A percentile compares a stretch with the other conserved stretches of the same genome.
Conservation (phyloP, 2,888 invertebrate species). For the Rhyacophila evoluta region DNA sequence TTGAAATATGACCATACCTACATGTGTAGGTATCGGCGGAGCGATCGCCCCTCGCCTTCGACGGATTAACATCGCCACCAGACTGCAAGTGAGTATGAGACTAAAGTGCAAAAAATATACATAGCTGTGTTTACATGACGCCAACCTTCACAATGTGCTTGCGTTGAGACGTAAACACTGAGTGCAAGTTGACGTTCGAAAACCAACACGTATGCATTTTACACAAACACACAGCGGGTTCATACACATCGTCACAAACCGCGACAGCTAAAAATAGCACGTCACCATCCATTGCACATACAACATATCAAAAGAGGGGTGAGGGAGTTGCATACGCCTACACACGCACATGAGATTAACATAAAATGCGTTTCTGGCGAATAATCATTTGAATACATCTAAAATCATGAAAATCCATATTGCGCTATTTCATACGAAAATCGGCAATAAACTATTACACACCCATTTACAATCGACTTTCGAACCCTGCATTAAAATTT, state of each 20-base stretch:
- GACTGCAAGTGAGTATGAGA: not conserved
- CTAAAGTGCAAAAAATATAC: not conserved
- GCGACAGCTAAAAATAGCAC: conserved; percentile 30
- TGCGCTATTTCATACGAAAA: not conserved
- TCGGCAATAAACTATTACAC: not conserved
- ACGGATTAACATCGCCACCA: not conserved
- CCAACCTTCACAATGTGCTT: conserved; percentile 26
- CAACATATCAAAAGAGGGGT: not conserved
- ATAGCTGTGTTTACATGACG: conserved; percentile 14
- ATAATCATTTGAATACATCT: not conserved
- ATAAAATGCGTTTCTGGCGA: not conserved
- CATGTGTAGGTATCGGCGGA: not conserved
- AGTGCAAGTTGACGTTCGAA: conserved; percentile 16
- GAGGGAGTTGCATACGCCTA: not conserved
- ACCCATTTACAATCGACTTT: not conserved
- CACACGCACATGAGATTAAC: not conserved
- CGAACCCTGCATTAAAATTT: not conserved
- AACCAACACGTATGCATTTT: conserved; percentile 6
- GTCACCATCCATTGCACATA: conserved; percentile 13
- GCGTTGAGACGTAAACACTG: conserved; percentile 8
- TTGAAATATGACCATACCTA: not conserved
- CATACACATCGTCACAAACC: conserved; percentile 1
- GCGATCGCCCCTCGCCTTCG: not conserved
- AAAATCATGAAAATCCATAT: not conserved
- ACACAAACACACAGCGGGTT: conserved; percentile 1